These are phyloP conservation scores for Amphilophus citrinellus DNA, from an alignment of 2,113 vertebrate species.

Conservation along the genomic window DNA sequence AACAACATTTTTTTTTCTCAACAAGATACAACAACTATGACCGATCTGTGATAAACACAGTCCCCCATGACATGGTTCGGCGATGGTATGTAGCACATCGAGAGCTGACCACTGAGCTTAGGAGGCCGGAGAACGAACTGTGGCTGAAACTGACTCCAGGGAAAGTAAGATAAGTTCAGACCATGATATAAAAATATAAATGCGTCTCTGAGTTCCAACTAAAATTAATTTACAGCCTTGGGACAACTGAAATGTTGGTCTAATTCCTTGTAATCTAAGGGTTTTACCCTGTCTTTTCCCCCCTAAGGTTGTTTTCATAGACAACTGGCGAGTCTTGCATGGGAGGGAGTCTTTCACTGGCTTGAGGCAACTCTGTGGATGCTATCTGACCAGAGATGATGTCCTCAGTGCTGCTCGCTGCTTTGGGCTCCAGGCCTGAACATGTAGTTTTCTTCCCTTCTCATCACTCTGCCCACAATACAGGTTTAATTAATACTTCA, in stretches of 20 bases:
- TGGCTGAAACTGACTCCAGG: conserved; percentile 95
- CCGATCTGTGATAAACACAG: conserved; percentile 88
- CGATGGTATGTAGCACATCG: conserved; percentile 91
- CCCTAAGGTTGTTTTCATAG: conserved; percentile 88
- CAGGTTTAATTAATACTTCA: not conserved
- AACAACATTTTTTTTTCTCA: not conserved
- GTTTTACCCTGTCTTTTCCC: not conserved
- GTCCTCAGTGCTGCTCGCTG: conserved; percentile 87
- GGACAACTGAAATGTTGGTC: not conserved
- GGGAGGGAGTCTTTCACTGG: conserved; percentile 93
- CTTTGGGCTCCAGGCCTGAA: conserved; percentile 84
- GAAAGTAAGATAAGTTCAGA: conserved; percentile 78
- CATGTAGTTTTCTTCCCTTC: not conserved
- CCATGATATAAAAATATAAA: not conserved
- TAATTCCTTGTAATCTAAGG: not conserved
- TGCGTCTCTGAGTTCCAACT: not conserved
- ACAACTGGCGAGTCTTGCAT: conserved; percentile 94
- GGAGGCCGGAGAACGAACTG: conserved; percentile 90
- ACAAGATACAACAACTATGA: conserved; percentile 96
- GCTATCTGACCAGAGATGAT: conserved; percentile 92
- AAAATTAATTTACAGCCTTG: not conserved
- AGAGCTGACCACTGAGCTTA: conserved; percentile 86
- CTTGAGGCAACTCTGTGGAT: conserved; percentile 90
- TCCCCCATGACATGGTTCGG: conserved; percentile 85
- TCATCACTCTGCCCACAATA: not conserved